phyloP scores from a whole-genome alignment of 2,113 vertebrate species.

The Fulmarus glacialis region DNA sequence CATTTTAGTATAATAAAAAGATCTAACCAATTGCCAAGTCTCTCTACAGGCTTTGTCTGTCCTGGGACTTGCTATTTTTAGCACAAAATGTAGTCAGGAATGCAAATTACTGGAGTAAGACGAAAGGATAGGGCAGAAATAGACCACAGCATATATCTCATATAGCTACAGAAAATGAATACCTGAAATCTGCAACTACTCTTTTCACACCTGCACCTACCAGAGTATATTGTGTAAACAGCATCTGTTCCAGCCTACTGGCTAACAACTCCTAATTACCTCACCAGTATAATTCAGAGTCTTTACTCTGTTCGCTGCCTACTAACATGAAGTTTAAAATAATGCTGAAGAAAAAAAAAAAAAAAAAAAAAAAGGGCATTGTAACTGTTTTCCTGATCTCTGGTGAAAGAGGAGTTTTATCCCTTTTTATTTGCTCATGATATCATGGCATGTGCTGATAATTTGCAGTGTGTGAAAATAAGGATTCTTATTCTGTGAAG shows the following conservation, averaged over 20 bases:
- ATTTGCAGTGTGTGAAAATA: neutral
- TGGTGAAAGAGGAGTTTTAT: neutral
- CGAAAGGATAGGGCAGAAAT: neutral
- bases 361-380: neutral
- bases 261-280: neutral
- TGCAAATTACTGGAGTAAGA: slow-evolving; percentile 19
- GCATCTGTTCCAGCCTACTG: neutral
- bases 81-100: neutral
- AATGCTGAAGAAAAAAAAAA: neutral
- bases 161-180: neutral
- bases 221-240: neutral
- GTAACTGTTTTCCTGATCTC: neutral
- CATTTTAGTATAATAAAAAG: slow-evolving; percentile 58
- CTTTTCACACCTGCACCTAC: neutral
- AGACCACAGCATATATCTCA: neutral
- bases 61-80: slow-evolving; percentile 29
- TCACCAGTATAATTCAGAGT: neutral
- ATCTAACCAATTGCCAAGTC: slow-evolving; percentile 30
- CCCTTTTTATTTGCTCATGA: neutral
- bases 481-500: neutral
- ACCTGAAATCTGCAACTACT: neutral
- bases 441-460: neutral
- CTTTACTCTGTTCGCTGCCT: neutral
- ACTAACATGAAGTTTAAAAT: neutral
- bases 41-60: neutral